Evolutionary conservation across 2,888 invertebrate species (phyloP), one percentile per base, ranked within the genome.

Genomic region (Stenodema calcarata): DNA sequence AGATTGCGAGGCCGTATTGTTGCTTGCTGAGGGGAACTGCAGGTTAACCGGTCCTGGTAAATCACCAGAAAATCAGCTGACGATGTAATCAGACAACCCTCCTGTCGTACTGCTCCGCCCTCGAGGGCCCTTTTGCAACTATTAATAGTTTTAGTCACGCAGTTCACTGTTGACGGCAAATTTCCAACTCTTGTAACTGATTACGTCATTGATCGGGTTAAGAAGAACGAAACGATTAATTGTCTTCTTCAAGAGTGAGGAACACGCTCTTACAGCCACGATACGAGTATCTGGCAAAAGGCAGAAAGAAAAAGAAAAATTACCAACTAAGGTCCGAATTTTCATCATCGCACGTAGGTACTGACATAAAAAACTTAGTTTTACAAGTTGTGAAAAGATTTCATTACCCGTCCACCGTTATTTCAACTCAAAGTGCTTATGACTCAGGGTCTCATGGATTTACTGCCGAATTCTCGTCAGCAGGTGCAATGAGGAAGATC

Each of bases 61-160:
- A 73, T 73, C 73, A 73, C 73, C 73, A 73, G 73, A 73, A 73
- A 73, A 73, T 73, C 73, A 73, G 73, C 73, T 62, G 62, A 27
- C 73, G 73, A 73, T 73, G 73, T 73, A 73, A 73, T 73, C 73
- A 41, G 41, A 73, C 30, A 35, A n/a, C 73, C 73, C 73, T 62
- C 62, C 62, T 62, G 62, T 62, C 62, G 62, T 23, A 62, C 62
- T 4, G 23, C 62, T 62, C 62, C 62, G 62, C 62, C 62, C 62
- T 62, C 62, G 12, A 16, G 14, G 23, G 62, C 62, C 62, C 62
- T 62, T 62, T 62, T 62, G 62, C 62, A 62, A 62, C 62, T 62
- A 62, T 62, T 62, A 62, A 62, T 62, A 62, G 62, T 18, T 62
- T 62, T 18, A 62, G 62, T 62, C 62, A 62, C 62, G 62, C 62